These are phyloP conservation scores for Melieria picta DNA, from an alignment of 2,888 invertebrate species.

Conservation along the genomic window DNA sequence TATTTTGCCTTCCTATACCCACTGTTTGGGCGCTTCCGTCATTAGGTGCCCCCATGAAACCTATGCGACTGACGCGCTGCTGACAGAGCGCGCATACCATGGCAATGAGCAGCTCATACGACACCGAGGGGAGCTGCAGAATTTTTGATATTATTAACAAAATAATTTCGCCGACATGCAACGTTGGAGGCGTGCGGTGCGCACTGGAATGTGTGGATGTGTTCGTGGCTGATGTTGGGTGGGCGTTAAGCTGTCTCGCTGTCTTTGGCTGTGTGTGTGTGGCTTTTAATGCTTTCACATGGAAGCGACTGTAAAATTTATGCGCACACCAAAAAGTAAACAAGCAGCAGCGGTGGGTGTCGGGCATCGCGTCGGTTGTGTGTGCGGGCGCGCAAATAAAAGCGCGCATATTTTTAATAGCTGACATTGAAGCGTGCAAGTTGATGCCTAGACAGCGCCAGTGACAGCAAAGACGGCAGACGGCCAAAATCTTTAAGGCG, in stretches of 20 bases:
- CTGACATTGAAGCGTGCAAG: not conserved
- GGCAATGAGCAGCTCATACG: conserved; percentile 10
- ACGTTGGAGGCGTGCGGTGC: not conserved
- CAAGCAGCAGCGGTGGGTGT: not conserved
- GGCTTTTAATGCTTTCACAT: not conserved
- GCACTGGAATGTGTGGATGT: not conserved
- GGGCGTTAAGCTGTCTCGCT: conserved; percentile 3
- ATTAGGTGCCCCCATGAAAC: not conserved
- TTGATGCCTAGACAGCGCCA: no score
- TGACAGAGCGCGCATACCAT: not conserved
- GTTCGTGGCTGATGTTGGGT: not conserved
- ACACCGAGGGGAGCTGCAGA: conserved; percentile 22
- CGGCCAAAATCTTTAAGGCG: not conserved
- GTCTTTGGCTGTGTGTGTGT: not conserved
- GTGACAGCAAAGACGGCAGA: no score
- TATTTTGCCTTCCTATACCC: not conserved
- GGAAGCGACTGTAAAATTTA: conserved; percentile 14
- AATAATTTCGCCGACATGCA: conserved; percentile 16
- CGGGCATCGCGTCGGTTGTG: no score
- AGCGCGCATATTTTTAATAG: conserved; percentile 10
- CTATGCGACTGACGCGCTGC: conserved; percentile 9
- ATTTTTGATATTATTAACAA: conserved; percentile 32
- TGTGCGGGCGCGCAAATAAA: no score
- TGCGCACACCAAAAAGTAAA: conserved; percentile 18
- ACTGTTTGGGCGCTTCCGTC: not conserved